Evolutionary conservation across 2,113 vertebrate species (phyloP).

Genomic region (Hyaena hyaena): DNA sequence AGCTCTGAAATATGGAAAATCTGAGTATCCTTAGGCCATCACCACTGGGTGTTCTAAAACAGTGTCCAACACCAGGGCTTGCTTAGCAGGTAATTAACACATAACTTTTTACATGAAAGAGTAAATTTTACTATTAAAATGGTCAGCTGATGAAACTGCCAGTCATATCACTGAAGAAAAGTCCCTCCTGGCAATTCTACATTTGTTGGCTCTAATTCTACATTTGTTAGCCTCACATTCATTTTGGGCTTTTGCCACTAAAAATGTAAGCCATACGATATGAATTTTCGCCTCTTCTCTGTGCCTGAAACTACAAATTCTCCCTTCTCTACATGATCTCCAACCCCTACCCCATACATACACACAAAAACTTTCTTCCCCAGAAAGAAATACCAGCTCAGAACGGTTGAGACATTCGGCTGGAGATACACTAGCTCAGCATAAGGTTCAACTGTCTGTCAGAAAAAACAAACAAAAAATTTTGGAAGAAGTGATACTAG

Average conservation of each 20-base stretch:
- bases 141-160: background rate
- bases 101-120: background rate
- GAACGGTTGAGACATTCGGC: background rate
- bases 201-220: background rate
- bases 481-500: background rate
- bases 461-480: background rate
- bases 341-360: background rate
- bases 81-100: background rate
- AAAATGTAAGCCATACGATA: background rate
- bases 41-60: background rate
- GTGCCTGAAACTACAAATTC: background rate
- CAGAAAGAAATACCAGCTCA: slow-evolving; percentile 30
- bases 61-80: background rate
- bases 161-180: background rate
- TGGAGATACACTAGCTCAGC: slow-evolving; percentile 17
- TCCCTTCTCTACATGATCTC: background rate
- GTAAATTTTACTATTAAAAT: slow-evolving; percentile 20
- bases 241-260: background rate
- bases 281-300: background rate
- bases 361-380: background rate
- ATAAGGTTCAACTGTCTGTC: background rate
- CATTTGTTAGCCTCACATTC: background rate
- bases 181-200: background rate
- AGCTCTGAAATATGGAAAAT: slow-evolving; percentile 36
- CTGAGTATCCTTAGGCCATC: background rate